Base-by-base conservation (phyloP, 2,797 vertebrate genomes). In the Diceros bicornis region DNA sequence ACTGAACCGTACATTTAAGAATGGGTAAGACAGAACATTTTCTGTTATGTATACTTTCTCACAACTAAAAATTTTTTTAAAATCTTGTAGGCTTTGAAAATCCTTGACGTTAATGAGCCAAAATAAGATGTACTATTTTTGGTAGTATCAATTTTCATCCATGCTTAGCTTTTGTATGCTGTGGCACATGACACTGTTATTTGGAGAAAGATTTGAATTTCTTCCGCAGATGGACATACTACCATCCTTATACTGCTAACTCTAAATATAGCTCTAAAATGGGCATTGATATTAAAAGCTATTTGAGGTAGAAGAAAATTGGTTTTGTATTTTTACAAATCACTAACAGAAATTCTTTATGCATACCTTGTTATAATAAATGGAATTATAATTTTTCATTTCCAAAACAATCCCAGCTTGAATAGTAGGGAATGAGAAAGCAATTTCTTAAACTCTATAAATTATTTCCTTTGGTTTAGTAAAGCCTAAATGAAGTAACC, bases 241-340 rank as follows among this genome's bases (percentile, higher is more conserved):
- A 62, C 23, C 44, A 78, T 78, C 12, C 55, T 78, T 86, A 71
- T 23, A 52, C 44, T 17, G 34, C 17, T 71, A 85, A 78, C 8
- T 86, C 21, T 91, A 90, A 84, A 41, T 61, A 74, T 61, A 66
- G 71, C 20, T 68, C 87, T 94, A 85, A 91, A 85, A 85, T 78
- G n/a, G 55, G 25, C 55, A 79, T 29, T 44, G 29, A 79, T 72
- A 86, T 72, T 62, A 86, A 85, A 91, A 86, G 20, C 11, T 86
- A 55, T 85, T 57, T 85, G 71, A 93, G 2, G 34, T n/a, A 57
- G 55, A 78, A 85, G n/a, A 92, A 75, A 93, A 44, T 57, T 71
- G 1, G 50, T 29, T 69, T 68, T 86, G 27, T 47, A 68, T 32
- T 69, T 93, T 57, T 68, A 66, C 17, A 86, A 77, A 77, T 86